Evolutionary conservation across 2,113 vertebrate species (phyloP).

Genomic region (Neomonachus schauinslandi): DNA sequence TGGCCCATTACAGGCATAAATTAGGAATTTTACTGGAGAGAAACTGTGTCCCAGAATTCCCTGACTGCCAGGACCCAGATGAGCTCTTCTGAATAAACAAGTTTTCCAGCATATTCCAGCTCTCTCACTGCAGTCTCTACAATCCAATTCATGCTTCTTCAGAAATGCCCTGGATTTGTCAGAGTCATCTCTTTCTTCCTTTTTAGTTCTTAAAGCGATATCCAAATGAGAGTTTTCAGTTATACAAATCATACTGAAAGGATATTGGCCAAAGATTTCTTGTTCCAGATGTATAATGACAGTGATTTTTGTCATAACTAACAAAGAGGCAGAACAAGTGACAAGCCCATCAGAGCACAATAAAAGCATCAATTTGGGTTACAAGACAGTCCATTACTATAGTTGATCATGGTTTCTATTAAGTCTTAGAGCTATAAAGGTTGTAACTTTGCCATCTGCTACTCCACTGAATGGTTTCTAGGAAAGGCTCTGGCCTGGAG

Average conservation of each 20-base stretch:
- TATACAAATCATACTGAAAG: constrained; percentile 67
- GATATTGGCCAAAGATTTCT: constrained; percentile 64
- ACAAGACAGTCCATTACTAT: constrained; percentile 48
- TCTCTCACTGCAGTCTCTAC: not conserved
- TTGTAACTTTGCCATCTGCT: constrained; percentile 68
- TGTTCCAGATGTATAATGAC: constrained; percentile 49
- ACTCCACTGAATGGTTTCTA: constrained; percentile 47
- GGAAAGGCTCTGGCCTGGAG: constrained; percentile 40
- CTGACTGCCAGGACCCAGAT: constrained; percentile 25
- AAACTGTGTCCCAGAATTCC: constrained; percentile 48
- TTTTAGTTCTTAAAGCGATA: constrained; percentile 56
- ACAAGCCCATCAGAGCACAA: constrained; percentile 29
- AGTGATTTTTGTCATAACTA: constrained; percentile 75
- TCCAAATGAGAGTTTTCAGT: constrained; percentile 43
- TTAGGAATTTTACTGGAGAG: constrained; percentile 60
- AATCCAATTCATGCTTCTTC: not conserved
- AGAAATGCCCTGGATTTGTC: constrained; percentile 55
- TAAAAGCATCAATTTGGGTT: constrained; percentile 65
- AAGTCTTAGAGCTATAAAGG: constrained; percentile 54
- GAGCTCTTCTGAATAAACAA: constrained; percentile 47
- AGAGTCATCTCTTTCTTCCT: constrained; percentile 48
- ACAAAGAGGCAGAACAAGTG: constrained; percentile 57
- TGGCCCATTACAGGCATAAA: constrained; percentile 36
- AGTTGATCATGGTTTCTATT: constrained; percentile 51
- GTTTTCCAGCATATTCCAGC: not conserved